A percentile compares a stretch with the other conserved stretches of the same genome.
Evolutionary conservation across 1,140 invertebrate genomes (phyloP).

Genomic region (Pomacea maculata): DNA sequence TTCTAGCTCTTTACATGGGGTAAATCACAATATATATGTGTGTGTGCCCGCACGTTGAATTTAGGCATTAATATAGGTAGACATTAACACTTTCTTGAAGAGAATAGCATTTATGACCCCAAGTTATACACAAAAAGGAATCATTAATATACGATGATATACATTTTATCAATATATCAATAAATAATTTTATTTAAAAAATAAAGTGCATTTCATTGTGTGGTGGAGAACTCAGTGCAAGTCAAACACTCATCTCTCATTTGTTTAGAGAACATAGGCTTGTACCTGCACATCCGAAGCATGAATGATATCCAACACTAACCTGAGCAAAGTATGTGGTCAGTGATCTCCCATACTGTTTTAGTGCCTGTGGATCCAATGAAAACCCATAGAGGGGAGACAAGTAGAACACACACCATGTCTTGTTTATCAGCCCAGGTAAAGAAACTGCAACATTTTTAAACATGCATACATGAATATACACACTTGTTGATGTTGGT

Average conservation of each 20-base stretch:
- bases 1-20: background rate
- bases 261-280: too few relatives aligned
- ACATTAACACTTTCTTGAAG: background rate
- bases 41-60: background rate
- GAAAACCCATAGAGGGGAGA: conserved; percentile 42
- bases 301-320: conserved; percentile 12
- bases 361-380: conserved; percentile 21
- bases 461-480: background rate
- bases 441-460: conserved; percentile 4
- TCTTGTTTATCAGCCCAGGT: conserved; percentile 38
- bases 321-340: conserved; percentile 40
- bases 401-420: conserved; percentile 40
- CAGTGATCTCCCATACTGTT: conserved; percentile 35
- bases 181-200: background rate
- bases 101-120: background rate
- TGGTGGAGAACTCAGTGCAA: background rate
- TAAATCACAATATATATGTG: background rate
- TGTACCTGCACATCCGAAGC: background rate
- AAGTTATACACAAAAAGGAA: background rate
- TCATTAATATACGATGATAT: background rate
- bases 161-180: background rate
- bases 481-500: too few relatives aligned
- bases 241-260: background rate
- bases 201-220: conserved; percentile 1
- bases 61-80: background rate